Conservation (phyloP, 1,140 invertebrate species). For the Drosophila orosa region DNA sequence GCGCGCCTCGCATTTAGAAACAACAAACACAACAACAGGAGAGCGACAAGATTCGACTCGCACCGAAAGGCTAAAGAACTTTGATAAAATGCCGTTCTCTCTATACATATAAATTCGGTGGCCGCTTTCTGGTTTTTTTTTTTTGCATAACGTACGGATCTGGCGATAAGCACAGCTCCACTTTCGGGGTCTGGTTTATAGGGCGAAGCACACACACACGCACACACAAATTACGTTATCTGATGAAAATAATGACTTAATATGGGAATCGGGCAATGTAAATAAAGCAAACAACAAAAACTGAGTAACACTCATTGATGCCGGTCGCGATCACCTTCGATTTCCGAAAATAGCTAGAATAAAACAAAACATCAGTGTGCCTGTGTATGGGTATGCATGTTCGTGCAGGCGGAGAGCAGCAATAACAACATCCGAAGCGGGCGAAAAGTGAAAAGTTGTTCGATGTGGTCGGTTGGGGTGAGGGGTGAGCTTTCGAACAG, state of each 20-base stretch:
- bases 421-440: conserved; percentile 42
- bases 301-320: conserved; percentile 38
- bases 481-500: conserved; percentile 56
- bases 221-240: conserved; percentile 10
- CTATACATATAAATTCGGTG: conserved; percentile 14
- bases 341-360: conserved; percentile 42
- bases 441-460: conserved; percentile 59
- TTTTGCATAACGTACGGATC: conserved; percentile 38
- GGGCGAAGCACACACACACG: background rate
- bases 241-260: conserved; percentile 28
- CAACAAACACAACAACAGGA: conserved; percentile 21
- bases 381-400: conserved; percentile 23
- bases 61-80: conserved; percentile 58
- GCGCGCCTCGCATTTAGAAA: conserved; percentile 42
- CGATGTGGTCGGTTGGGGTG: conserved; percentile 29
- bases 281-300: conserved; percentile 20
- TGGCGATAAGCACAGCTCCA: conserved; percentile 20
- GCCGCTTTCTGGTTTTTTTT: conserved; percentile 31
- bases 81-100: conserved; percentile 26
- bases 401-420: conserved; percentile 16
- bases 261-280: conserved; percentile 27
- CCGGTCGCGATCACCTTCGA: conserved; percentile 46
- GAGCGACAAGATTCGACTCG: conserved; percentile 23
- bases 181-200: conserved; percentile 3
- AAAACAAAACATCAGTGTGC: conserved; percentile 36